These are phyloP conservation scores for Hemistola chrysoprasaria DNA, from an alignment of 2,888 invertebrate species.

Conservation along the genomic window DNA sequence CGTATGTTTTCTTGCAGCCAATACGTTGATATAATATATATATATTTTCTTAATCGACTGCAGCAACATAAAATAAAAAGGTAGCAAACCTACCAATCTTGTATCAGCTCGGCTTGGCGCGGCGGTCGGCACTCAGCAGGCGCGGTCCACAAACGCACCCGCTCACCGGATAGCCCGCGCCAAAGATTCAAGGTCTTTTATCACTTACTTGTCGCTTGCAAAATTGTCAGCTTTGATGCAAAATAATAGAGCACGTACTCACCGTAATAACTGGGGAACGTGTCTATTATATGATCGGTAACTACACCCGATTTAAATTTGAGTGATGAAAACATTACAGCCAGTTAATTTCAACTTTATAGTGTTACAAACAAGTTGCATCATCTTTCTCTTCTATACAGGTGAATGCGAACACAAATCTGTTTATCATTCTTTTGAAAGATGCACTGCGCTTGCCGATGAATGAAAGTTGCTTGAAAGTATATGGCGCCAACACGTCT, in stretches of 20 bases:
- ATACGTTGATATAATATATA: too few species aligned
- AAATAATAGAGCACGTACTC: conserved; percentile 61
- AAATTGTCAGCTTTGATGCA: conserved; percentile 57
- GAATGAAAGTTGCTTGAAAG: too few species aligned
- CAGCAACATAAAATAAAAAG: too few species aligned
- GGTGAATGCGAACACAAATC: too few species aligned
- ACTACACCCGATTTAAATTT: conserved; percentile 10
- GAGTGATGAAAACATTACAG: conserved; percentile 17
- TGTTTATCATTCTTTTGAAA: too few species aligned
- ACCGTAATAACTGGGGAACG: conserved; percentile 43
- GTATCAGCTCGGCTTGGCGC: too few species aligned
- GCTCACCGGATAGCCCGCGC: conserved; percentile 16
- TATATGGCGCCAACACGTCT: too few species aligned
- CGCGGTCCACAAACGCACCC: conserved; percentile 9
- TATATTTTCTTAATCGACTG: too few species aligned
- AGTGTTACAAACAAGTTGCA: conserved; percentile 3
- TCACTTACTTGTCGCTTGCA: conserved; percentile 10
- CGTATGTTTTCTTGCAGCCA: too few species aligned
- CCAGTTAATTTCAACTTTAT: neutral
- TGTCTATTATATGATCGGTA: conserved; percentile 42
- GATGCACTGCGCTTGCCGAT: too few species aligned
- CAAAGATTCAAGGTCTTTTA: conserved; percentile 20
- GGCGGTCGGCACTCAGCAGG: too few species aligned
- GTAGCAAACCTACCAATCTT: too few species aligned
- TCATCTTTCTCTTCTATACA: conserved; percentile 2